Conservation (phyloP, 2,888 invertebrate species). For the Idaea dimidiata region DNA sequence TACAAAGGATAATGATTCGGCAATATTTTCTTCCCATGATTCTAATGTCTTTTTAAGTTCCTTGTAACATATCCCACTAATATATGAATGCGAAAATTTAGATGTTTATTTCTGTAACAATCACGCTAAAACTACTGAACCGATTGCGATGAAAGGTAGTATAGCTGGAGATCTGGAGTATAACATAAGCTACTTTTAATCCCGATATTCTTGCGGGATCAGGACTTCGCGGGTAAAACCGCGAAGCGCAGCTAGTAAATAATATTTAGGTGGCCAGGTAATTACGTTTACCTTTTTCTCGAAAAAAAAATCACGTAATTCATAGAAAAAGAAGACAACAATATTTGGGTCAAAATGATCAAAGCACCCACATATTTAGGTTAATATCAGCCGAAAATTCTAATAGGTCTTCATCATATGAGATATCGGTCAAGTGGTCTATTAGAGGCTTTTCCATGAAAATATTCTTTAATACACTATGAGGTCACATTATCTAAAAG, state of each 20-base stretch:
- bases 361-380: background rate
- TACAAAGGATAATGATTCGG: background rate
- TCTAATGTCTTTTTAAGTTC: background rate
- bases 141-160: too few species aligned
- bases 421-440: conserved; percentile 1
- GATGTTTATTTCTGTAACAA: too few species aligned
- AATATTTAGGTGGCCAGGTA: background rate
- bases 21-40: background rate
- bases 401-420: background rate
- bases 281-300: too few species aligned
- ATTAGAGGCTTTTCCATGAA: background rate
- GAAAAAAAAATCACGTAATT: too few species aligned
- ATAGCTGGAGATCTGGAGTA: too few species aligned
- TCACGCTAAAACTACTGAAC: too few species aligned
- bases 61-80: background rate
- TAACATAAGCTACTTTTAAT: too few species aligned
- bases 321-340: background rate
- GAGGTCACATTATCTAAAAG: background rate
- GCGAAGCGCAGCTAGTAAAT: too few species aligned
- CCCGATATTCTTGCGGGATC: too few species aligned
- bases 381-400: background rate
- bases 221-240: too few species aligned
- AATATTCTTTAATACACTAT: background rate
- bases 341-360: background rate
- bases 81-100: too few species aligned